phyloP scores from a whole-genome alignment of 2,113 vertebrate genomes.

The Tragelaphus scriptus region DNA sequence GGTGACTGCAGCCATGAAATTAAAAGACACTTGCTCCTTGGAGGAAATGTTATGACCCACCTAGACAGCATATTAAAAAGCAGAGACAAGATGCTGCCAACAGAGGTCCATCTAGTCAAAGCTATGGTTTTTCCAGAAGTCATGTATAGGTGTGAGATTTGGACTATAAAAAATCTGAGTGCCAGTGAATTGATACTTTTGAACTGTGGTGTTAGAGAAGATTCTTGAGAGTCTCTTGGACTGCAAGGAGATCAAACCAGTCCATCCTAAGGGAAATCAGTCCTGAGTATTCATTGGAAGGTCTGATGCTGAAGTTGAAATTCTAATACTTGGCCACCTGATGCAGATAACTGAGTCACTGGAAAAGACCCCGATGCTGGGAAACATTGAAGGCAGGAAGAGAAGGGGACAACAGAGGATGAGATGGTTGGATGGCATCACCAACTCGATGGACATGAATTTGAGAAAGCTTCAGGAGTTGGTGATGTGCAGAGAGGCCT shows the following conservation, averaged over 20 bases:
- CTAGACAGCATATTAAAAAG: neutral
- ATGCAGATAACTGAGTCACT: neutral
- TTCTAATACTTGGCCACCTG: neutral
- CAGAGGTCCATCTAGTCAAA: neutral
- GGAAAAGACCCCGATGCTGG: neutral
- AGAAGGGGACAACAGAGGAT: neutral
- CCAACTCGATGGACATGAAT: neutral
- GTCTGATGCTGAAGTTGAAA: neutral
- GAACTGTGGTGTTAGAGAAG: neutral
- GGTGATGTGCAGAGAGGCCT: neutral
- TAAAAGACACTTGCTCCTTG: neutral
- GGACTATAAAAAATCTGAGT: neutral
- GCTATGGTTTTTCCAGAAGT: neutral
- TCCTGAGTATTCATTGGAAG: neutral
- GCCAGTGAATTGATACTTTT: neutral
- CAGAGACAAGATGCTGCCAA: neutral
- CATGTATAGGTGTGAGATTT: neutral
- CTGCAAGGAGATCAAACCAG: neutral
- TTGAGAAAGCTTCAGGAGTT: neutral
- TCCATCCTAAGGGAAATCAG: neutral
- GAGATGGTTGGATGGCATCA: neutral
- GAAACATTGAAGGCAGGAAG: neutral
- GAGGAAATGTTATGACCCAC: neutral
- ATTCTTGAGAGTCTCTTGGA: neutral
- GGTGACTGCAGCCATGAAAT: neutral